Evolutionary conservation across 2,113 vertebrate genomes (phyloP), one percentile per base, ranked within the genome.

Genomic region (Zosterops japonicus): DNA sequence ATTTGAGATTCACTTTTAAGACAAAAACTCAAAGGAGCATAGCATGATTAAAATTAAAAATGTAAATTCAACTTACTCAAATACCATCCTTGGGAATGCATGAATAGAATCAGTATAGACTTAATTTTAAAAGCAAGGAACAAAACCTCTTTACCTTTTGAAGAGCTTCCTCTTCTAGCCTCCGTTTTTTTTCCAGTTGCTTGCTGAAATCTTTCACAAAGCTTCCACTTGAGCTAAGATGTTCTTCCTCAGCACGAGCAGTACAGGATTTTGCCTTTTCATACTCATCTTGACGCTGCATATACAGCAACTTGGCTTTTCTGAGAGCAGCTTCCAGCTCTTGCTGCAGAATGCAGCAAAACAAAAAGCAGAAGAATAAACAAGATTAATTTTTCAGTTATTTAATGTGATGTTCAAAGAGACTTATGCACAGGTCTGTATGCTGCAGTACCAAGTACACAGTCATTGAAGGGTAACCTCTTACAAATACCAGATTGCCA

Each of bases 251-350:
- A 44, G 98, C 98, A 59, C 99, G 98, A 79, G 98, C 98, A 94
- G 99, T 98, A 67, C 98, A 98, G 55, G 98, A 98, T 84, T 98
- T 99, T 76, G 99, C 99, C 79, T 99, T 99, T 90, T 99, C 99
- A n/a, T 99, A 98, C 63, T 99, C 99, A 88, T 99, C 99, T 83
- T 99, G 99, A 94, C 99, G 98, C 95, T 99, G 99, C 7, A 97
- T 96, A 91, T 99, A 98, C 55, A 99, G 97, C 91, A 98, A 85
- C 89, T 98, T 98, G 2, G 99, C 99, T 98, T 99, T 99, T 97
- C 97, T 98, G 75, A 99, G 97, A 83, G 98, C 98, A 6, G 97
- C 97, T 94, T 99, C 99, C 56, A 99, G 98, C 85, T 99, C 99
- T n/a, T 99, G 98, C 99, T 99, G 95, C 18, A 95, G 11, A 96